These are phyloP conservation scores for Montipora cactus DNA, from an alignment of 64 coral and sea anemone species.

Conservation along the genomic window DNA sequence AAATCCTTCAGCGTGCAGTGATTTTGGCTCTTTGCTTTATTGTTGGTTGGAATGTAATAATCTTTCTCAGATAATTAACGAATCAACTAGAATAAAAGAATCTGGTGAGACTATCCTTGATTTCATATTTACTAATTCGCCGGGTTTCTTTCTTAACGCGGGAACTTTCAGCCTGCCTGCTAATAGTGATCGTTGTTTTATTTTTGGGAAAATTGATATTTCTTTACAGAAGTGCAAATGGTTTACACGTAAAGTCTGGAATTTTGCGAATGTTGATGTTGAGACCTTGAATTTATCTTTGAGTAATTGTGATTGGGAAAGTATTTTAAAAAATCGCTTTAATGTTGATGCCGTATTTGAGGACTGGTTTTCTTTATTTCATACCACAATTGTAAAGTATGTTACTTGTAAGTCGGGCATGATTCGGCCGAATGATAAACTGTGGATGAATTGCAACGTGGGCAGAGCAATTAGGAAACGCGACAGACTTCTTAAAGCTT, in stretches of 20 bases:
- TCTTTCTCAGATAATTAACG: not conserved
- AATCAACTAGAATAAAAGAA: not conserved
- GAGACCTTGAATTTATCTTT: too few relatives aligned
- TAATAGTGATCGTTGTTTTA: not conserved
- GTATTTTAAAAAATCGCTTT: too few relatives aligned
- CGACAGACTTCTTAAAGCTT: not conserved
- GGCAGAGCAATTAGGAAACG: slow-evolving; percentile 4
- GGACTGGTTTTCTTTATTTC: not conserved
- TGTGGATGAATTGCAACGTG: slow-evolving; percentile 1
- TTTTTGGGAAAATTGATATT: too few relatives aligned
- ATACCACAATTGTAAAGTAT: not conserved
- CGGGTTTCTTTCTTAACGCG: not conserved
- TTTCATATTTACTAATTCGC: not conserved
- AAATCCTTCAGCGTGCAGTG: slow-evolving; percentile 12
- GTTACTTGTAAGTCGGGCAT: slow-evolving; percentile 3
- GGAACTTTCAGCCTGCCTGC: not conserved
- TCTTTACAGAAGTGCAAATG: too few relatives aligned
- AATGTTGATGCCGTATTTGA: too few relatives aligned
- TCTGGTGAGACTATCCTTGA: not conserved
- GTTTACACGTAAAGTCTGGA: too few relatives aligned
- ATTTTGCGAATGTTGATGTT: too few relatives aligned
- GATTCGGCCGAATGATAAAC: slow-evolving; percentile 29
- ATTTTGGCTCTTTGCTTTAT: slow-evolving; percentile 50
- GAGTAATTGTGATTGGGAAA: too few relatives aligned
- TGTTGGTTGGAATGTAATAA: not conserved